Evolutionary conservation across 2,113 vertebrate genomes (phyloP).

Genomic region (Plectropomus leopardus): DNA sequence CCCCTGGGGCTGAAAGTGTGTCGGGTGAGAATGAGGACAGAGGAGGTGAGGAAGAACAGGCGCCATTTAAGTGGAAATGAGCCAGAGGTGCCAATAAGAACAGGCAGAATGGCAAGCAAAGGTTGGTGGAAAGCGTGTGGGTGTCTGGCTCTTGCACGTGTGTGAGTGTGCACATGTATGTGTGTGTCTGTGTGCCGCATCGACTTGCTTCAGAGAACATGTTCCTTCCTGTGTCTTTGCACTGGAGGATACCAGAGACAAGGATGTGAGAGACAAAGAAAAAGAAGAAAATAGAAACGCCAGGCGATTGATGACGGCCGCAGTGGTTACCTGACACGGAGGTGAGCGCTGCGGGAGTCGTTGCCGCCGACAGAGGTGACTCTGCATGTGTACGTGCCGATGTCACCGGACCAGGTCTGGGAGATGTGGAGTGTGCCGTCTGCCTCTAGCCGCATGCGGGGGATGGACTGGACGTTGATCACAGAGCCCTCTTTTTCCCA

Average conservation of each 20-base stretch:
- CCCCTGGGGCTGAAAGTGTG: constrained; percentile 45
- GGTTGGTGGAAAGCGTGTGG: neutral
- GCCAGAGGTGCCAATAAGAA: constrained; percentile 63
- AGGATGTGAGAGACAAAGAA: neutral
- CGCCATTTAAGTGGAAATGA: constrained; percentile 66
- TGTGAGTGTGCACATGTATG: neutral
- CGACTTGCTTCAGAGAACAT: constrained; percentile 16
- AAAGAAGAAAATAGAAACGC: neutral
- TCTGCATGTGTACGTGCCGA: constrained; percentile 95
- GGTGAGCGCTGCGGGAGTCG: constrained; percentile 93
- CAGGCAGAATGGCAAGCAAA: constrained; percentile 10
- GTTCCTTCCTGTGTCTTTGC: constrained; percentile 26
- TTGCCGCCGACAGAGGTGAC: constrained; percentile 95
- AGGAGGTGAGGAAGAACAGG: constrained; percentile 54
- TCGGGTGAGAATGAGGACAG: constrained; percentile 69
- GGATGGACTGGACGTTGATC: constrained; percentile 85
- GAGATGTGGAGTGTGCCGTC: constrained; percentile 94
- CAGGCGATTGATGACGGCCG: fast-evolving
- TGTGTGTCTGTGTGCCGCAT: neutral
- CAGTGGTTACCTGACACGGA: constrained; percentile 90
- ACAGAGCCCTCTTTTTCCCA: constrained; percentile 94
- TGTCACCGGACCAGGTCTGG: constrained; percentile 99
- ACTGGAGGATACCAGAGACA: neutral
- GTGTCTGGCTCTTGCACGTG: neutral
- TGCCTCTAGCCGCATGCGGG: constrained; percentile 88